These are phyloP conservation scores for Microchirus variegatus DNA, from an alignment of 2,797 vertebrate species.

Conservation along the genomic window DNA sequence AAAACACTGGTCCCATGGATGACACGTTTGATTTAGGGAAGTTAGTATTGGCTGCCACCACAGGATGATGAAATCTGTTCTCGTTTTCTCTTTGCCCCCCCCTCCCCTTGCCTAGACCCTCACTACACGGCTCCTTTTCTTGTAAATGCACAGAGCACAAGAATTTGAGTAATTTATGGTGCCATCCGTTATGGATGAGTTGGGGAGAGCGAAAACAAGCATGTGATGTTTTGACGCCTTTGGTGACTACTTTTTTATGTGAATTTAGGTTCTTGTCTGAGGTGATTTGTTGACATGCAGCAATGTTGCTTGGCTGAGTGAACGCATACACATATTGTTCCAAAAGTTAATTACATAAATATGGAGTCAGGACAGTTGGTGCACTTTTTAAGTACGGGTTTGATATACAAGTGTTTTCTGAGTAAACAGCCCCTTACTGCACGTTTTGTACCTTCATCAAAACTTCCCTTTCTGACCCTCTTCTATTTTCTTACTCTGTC, in stretches of 20 bases:
- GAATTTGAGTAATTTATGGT: constrained; percentile 51
- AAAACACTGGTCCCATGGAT: constrained; percentile 64
- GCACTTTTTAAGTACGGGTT: constrained; percentile 36
- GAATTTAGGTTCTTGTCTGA: constrained; percentile 19
- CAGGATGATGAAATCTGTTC: constrained; percentile 61
- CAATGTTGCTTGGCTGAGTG: constrained; percentile 26
- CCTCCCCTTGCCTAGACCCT: constrained; percentile 22
- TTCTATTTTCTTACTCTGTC: constrained; percentile 15
- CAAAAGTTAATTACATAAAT: constrained; percentile 46
- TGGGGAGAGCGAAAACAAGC: constrained; percentile 43
- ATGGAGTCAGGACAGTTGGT: constrained; percentile 29
- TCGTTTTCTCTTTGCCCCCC: constrained; percentile 17
- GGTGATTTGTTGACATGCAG: constrained; percentile 21
- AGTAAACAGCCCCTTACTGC: constrained; percentile 8
- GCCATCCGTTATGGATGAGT: constrained; percentile 31
- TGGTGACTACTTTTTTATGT: constrained; percentile 35
- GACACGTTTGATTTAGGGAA: constrained; percentile 71
- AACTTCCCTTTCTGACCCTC: constrained; percentile 33
- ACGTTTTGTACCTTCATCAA: constrained; percentile 35
- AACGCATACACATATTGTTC: constrained; percentile 5
- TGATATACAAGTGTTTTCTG: neutral
- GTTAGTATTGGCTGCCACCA: constrained; percentile 53
- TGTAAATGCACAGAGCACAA: constrained; percentile 46
- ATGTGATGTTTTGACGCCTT: constrained; percentile 45
- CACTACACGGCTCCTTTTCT: constrained; percentile 35